phyloP scores from a whole-genome alignment of 2,888 invertebrate species.

The Sclerodermus sp. region DNA sequence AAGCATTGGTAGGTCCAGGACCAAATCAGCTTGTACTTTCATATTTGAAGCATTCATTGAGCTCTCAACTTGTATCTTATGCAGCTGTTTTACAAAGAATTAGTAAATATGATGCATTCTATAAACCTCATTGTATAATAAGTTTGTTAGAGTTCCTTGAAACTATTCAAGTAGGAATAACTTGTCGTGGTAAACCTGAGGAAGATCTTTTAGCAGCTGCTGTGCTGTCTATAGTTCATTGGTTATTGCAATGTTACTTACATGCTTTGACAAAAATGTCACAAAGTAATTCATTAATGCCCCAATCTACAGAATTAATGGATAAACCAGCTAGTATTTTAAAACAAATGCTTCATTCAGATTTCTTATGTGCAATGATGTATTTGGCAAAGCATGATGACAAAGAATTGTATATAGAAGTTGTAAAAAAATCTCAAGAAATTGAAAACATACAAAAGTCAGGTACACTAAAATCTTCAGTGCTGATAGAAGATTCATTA shows the following conservation, averaged over 20 bases:
- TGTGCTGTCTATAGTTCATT: conserved; percentile 78
- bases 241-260: conserved; percentile 77
- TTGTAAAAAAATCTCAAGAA: conserved; percentile 77
- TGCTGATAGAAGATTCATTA: conserved; percentile 65
- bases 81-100: conserved; percentile 87
- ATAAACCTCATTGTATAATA: conserved; percentile 85
- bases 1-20: conserved; percentile 90
- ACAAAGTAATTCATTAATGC: conserved; percentile 40
- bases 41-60: conserved; percentile 88
- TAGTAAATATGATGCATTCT: conserved; percentile 84
- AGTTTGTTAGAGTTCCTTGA: conserved; percentile 85
- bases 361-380: conserved; percentile 80
- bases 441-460: conserved; percentile 67
- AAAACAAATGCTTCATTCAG: conserved; percentile 69
- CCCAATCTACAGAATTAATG: conserved; percentile 66
- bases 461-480: conserved; percentile 63
- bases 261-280: conserved; percentile 56
- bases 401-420: conserved; percentile 66
- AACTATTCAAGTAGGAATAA: conserved; percentile 65
- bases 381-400: conserved; percentile 83
- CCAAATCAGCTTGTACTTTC: conserved; percentile 90
- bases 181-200: conserved; percentile 81
- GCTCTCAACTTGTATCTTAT: conserved; percentile 88
- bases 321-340: conserved; percentile 72
- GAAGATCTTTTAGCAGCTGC: conserved; percentile 83